Evolutionary conservation across 2,113 vertebrate species (phyloP).

Genomic region (human (Homo sapiens)): DNA sequence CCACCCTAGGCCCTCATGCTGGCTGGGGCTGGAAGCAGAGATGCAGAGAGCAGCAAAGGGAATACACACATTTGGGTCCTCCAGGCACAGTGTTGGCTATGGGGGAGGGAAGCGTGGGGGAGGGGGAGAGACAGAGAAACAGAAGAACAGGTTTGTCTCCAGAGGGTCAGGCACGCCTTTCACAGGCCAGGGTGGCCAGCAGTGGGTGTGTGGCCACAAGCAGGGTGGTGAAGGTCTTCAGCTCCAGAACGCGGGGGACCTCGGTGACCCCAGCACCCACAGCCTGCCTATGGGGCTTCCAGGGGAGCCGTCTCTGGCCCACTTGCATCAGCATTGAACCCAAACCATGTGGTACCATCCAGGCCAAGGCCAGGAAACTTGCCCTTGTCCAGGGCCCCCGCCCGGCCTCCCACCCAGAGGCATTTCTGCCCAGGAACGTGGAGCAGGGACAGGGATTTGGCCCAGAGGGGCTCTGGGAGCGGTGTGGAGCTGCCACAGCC

Average conservation of each 20-base stretch:
- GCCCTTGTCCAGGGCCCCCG: not conserved
- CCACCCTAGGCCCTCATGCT: constrained; percentile 61
- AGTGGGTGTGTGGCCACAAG: not conserved
- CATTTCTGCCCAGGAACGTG: not conserved
- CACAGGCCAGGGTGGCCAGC: not conserved
- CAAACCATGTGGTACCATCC: not conserved
- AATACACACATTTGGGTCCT: constrained; percentile 91
- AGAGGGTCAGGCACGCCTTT: not conserved
- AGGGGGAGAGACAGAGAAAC: constrained; percentile 80
- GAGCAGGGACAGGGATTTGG: not conserved
- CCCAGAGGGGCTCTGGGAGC: accelerated
- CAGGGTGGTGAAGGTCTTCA: accelerated
- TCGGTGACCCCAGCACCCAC: accelerated
- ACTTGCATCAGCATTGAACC: not conserved
- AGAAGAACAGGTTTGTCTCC: constrained; percentile 83
- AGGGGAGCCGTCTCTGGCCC: not conserved
- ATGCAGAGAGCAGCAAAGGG: constrained; percentile 78
- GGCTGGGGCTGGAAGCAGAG: constrained; percentile 72
- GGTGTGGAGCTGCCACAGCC: not conserved
- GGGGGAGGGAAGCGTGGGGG: constrained; percentile 77
- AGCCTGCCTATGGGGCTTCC: not conserved
- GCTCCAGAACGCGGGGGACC: not conserved
- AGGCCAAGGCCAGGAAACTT: not conserved
- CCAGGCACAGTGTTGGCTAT: constrained; percentile 86
- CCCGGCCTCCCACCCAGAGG: not conserved